phyloP scores from a whole-genome alignment of 2,797 vertebrate genomes.

The Mionectes olivaceus region DNA sequence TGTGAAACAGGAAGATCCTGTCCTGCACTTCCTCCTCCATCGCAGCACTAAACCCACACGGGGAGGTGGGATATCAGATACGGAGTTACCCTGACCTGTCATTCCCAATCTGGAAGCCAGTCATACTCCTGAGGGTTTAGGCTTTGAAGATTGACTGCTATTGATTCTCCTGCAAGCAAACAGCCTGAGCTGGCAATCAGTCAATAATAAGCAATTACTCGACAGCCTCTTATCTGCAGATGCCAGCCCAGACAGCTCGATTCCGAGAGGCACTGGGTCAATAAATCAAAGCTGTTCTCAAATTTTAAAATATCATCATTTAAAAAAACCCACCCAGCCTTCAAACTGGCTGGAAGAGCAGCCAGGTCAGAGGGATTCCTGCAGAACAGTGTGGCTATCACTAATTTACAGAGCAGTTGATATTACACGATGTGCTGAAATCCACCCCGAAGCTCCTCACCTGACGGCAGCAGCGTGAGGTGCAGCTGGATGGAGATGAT shows the following conservation, averaged over 20 bases:
- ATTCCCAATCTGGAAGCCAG: constrained; percentile 49
- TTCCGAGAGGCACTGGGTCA: constrained; percentile 40
- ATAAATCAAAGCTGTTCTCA: constrained; percentile 59
- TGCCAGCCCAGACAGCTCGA: constrained; percentile 57
- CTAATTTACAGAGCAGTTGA: neutral
- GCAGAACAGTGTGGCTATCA: neutral
- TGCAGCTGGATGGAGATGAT: neutral
- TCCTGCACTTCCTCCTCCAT: neutral
- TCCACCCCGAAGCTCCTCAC: neutral
- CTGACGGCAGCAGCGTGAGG: neutral
- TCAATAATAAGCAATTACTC: constrained; percentile 71
- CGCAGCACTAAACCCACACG: neutral
- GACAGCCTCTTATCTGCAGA: constrained; percentile 66
- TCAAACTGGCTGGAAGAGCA: constrained; percentile 3
- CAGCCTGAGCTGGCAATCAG: constrained; percentile 51
- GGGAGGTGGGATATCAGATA: neutral
- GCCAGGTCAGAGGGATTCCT: neutral
- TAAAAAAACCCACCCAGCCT: constrained; percentile 35
- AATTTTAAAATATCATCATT: constrained; percentile 47
- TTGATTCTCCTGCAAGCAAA: constrained; percentile 64
- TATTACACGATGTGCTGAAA: neutral
- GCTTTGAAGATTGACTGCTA: constrained; percentile 63
- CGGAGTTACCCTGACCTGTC: constrained; percentile 34
- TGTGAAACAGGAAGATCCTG: neutral
- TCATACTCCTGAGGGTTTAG: constrained; percentile 1